These are phyloP conservation scores for Diachrysia chrysitis DNA, from an alignment of 2,888 invertebrate genomes.

Conservation along the genomic window DNA sequence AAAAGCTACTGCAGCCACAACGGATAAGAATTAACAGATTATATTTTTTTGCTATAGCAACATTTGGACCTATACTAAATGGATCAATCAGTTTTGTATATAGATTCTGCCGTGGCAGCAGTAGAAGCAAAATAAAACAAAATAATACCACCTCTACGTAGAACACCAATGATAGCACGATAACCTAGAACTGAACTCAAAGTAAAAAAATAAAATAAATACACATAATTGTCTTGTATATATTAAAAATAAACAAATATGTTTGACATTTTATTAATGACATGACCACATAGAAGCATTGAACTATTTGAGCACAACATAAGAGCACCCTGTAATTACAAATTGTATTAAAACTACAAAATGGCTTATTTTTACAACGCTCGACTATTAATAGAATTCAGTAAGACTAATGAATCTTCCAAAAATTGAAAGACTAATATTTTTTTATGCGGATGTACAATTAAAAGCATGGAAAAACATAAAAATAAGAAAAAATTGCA, in stretches of 20 bases:
- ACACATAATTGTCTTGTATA: constrained; percentile 20
- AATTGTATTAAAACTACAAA: constrained; percentile 55
- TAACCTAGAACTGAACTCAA: neutral
- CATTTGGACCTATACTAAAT: too few relatives aligned
- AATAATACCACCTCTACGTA: constrained; percentile 1
- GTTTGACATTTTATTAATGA: constrained; percentile 51
- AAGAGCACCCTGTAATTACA: constrained; percentile 58
- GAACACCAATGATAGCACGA: neutral
- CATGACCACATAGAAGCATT: constrained; percentile 36
- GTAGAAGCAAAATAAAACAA: neutral
- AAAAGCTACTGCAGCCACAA: neutral
- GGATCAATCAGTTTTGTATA: neutral
- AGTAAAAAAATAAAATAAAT: constrained; percentile 30
- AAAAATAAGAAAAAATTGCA: constrained; percentile 6
- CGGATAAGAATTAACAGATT: neutral
- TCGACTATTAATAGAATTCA: constrained; percentile 37
- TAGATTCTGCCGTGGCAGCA: neutral
- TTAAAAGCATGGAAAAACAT: constrained; percentile 11
- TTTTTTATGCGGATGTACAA: constrained; percentile 24
- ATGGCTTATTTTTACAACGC: constrained; percentile 52
- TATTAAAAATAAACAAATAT: constrained; percentile 35
- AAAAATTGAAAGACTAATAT: constrained; percentile 5
- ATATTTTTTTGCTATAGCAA: neutral
- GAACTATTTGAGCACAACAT: constrained; percentile 61
- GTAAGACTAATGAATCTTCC: constrained; percentile 38